phyloP scores from a whole-genome alignment of 2,113 vertebrate species.

The Phrynocephalus versicolor region DNA sequence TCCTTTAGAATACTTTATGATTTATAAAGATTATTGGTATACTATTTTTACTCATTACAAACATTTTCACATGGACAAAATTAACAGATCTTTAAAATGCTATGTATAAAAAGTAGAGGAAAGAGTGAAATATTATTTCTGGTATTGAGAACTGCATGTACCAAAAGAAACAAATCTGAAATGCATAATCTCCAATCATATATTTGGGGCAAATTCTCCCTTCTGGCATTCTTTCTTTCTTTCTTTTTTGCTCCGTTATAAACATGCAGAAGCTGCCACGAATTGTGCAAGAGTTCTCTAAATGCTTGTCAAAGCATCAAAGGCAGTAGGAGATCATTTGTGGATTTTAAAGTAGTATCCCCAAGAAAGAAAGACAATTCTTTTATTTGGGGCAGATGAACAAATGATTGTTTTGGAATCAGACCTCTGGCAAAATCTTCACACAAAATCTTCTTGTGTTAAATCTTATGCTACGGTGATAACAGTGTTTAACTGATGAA shows the following conservation, averaged over 20 bases:
- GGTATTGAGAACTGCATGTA: constrained; percentile 32
- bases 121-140: constrained; percentile 20
- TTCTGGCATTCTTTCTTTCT: not conserved
- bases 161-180: constrained; percentile 39
- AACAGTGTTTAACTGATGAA: constrained; percentile 16
- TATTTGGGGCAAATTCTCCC: not conserved
- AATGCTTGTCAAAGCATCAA: constrained; percentile 9
- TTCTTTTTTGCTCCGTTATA: not conserved
- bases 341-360: too few relatives aligned
- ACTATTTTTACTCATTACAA: not conserved
- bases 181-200: not conserved
- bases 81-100: constrained; percentile 48
- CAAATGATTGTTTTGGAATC: not conserved
- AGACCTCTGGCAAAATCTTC: constrained; percentile 15
- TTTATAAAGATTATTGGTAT: constrained; percentile 52
- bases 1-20: constrained; percentile 48
- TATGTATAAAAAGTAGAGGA: constrained; percentile 23
- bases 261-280: not conserved
- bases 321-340: not conserved
- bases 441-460: too few relatives aligned
- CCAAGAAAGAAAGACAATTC: too few relatives aligned
- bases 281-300: not conserved
- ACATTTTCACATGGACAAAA: constrained; percentile 28
- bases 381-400: constrained; percentile 16
- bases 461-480: not conserved